Evolutionary conservation across 2,797 vertebrate genomes (phyloP), one percentile per base, ranked within the genome.

Genomic region (Acanthis flammea): DNA sequence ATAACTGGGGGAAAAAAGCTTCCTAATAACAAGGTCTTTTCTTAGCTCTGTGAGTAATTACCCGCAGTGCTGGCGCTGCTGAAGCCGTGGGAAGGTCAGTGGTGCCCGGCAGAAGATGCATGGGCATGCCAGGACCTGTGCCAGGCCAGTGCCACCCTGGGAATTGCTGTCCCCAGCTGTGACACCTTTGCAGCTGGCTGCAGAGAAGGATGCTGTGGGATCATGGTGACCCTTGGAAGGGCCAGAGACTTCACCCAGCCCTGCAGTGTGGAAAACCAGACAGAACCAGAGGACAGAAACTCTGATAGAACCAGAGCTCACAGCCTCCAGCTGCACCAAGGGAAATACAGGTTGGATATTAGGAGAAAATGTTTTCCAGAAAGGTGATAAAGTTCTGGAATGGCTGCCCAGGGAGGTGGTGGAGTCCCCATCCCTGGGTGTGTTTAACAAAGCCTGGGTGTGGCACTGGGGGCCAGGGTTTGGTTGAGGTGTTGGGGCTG

Each of bases 131-230:
- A 11, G 86, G 66, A 77, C 2, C 57, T 2, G 15, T 39, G 91
- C 84, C 71, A 45, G 77, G 77, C 47, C 77, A 87, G 17, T 68
- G 93, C 47, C 44, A 33, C 44, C 3, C 0, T 12, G 68, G 92
- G 72, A 55, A 45, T 18, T 55, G 44, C 50, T 33, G 63, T 21
- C 14, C 57, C 21, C 37, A 13, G 44, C 22, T 18, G 4, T 12
- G n/a, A 21, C 63, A 44, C 37, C 92, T 35, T 1, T 1, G 48
- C 1, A 10, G 50, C 19, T n/a, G 0, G 1, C 0, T 1, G 37
- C 4, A 27, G 62, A 68, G 66, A 19, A 61, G 71, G 63, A 24
- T 27, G n/a, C 45, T 66, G 60, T 0, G 3, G 57, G 62, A 10
- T 58, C 8, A 0, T 1, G 42, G 14, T 55, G 78, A n/a, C 10